Evolutionary conservation across 2,888 invertebrate genomes (phyloP).

Genomic region (Drosophila nigritarsus): DNA sequence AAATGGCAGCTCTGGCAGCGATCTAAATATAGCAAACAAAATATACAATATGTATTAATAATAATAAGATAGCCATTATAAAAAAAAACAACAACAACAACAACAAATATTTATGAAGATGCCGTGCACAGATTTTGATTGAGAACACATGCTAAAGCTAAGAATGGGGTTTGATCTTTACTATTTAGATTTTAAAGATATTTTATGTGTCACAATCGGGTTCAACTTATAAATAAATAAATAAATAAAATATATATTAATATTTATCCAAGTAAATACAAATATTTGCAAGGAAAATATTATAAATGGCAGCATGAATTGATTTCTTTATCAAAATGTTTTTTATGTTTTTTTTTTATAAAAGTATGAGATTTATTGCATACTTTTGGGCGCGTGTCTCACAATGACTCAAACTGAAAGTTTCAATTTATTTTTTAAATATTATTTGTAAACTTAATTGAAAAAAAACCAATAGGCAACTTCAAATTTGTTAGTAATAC

Average conservation of each 20-base stretch:
- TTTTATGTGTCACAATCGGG: neutral
- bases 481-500: neutral
- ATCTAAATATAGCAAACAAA: slow-evolving; percentile 86
- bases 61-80: neutral
- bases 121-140: neutral
- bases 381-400: slow-evolving; percentile 45
- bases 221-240: neutral
- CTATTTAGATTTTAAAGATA: neutral
- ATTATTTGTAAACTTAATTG: neutral
- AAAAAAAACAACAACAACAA: slow-evolving; percentile 35
- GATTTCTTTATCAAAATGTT: neutral
- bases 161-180: neutral
- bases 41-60: slow-evolving; percentile 28
- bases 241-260: neutral
- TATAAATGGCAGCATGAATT: neutral
- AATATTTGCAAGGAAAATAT: neutral
- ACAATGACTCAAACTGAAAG: neutral
- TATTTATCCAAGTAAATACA: neutral
- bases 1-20: slow-evolving; percentile 90
- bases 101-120: slow-evolving; percentile 2
- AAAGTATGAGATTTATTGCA: slow-evolving; percentile 31
- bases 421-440: neutral
- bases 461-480: neutral
- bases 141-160: neutral
- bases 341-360: neutral